A percentile compares a stretch with the other conserved stretches of the same genome.
phyloP scores from a whole-genome alignment of 1,140 invertebrate genomes.

The Mamestra configurata region DNA sequence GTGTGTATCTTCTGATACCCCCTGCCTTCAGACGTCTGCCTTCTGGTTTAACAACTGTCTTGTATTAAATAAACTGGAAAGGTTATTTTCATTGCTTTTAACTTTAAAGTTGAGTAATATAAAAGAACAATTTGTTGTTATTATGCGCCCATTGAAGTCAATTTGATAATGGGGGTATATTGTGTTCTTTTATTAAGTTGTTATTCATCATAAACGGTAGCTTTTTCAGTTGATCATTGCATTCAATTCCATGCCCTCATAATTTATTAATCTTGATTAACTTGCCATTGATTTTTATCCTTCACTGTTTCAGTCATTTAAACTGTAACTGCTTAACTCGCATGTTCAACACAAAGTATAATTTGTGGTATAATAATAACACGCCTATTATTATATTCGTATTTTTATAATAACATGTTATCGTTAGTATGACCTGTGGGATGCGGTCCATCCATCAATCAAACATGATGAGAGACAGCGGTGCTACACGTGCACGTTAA shows the following conservation, averaged over 20 bases:
- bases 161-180: slow-evolving; percentile 47
- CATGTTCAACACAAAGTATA: slow-evolving; percentile 13
- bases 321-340: not conserved
- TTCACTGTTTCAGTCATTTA: not conserved
- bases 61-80: slow-evolving; percentile 15
- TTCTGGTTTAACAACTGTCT: slow-evolving; percentile 29
- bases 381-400: slow-evolving; percentile 46
- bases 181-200: slow-evolving; percentile 36
- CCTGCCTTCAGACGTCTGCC: not conserved
- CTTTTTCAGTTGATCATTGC: slow-evolving; percentile 20
- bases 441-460: slow-evolving; percentile 66
- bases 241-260: slow-evolving; percentile 14
- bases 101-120: slow-evolving; percentile 6
- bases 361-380: slow-evolving; percentile 36
- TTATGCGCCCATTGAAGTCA: slow-evolving; percentile 18
- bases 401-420: slow-evolving; percentile 61
- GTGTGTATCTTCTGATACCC: slow-evolving; percentile 21
- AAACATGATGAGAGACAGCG: slow-evolving; percentile 47
- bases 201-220: slow-evolving; percentile 20
- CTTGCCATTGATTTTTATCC: not conserved
- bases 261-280: slow-evolving; percentile 25
- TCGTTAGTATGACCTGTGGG: slow-evolving; percentile 63
- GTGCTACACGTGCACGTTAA: slow-evolving; percentile 23
- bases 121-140: slow-evolving; percentile 34
- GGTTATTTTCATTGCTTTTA: slow-evolving; percentile 10